phyloP scores from a whole-genome alignment of 2,888 invertebrate genomes.

The Mechanitis mazaeus region DNA sequence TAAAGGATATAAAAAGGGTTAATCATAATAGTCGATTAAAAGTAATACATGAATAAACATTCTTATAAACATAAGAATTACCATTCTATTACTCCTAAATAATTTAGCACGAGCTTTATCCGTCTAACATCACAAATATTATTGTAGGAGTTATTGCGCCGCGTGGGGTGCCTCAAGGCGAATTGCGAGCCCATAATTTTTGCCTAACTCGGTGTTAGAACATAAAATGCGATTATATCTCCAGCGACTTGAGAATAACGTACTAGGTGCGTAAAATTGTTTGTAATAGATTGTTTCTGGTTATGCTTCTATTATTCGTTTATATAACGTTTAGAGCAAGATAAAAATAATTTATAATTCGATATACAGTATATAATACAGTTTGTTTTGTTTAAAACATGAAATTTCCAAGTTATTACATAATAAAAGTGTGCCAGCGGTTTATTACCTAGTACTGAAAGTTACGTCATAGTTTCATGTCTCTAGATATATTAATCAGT shows the following conservation, averaged over 20 bases:
- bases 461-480: too few species aligned
- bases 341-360: too few species aligned
- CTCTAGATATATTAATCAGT: too few species aligned
- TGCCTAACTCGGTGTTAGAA: constrained; percentile 73
- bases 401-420: too few species aligned
- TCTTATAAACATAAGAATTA: constrained; percentile 24
- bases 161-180: constrained; percentile 68
- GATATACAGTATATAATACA: too few species aligned
- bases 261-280: constrained; percentile 60
- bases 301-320: constrained; percentile 54
- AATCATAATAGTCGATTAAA: not conserved
- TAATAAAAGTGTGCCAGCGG: too few species aligned
- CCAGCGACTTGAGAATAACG: constrained; percentile 64
- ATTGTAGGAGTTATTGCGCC: constrained; percentile 63
- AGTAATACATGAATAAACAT: constrained; percentile 10
- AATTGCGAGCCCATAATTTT: constrained; percentile 68
- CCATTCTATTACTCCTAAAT: constrained; percentile 44
- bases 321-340: not conserved
- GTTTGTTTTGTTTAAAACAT: not conserved
- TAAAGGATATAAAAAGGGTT: not conserved
- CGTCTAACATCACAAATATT: constrained; percentile 62
- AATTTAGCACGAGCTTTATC: constrained; percentile 57
- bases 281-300: constrained; percentile 65
- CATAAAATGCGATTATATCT: constrained; percentile 75
- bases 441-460: too few species aligned